Base-by-base conservation (phyloP, 2,113 vertebrate genomes). In the Saccopteryx leptura region DNA sequence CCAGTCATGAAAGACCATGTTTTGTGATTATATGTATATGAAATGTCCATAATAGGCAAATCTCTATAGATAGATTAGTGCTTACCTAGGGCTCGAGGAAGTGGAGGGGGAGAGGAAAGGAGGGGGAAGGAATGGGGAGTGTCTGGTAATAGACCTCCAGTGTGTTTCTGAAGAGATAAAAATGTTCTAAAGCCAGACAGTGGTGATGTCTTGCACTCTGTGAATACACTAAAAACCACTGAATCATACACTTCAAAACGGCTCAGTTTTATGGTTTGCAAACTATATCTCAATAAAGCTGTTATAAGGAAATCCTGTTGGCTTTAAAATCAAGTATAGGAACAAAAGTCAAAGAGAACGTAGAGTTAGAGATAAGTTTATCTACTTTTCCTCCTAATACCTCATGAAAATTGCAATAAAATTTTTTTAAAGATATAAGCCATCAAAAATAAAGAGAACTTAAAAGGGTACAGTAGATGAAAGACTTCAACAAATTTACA, bases 261-360 rank as follows among this genome's bases (percentile, higher is more conserved):
- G 28, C 33, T 78, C 68, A 69, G 13, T 60, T 92, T 93, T 68
- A 91, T 33, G 19, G 48, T 65, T 14, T 65, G 17, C 87, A 82
- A 88, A 33, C 61, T 86, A 18, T 24, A 84, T 33, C 56, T 92
- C 68, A 79, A 69, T 60, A 84, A 90, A 90, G 17, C 17, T 58
- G 2, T 54, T 68, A 60, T 48, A 68, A n/a, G 23, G 50, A 81
- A 93, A 69, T 78, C 88, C 71, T 85, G 5, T 24, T 65, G 63
- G 9, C 63, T 96, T 94, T 63, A 94, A 82, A 97, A 52, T 61
- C 46, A 78, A 75, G 26, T 23, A 63, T 66, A 60, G 8, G 18
- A 52, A 39, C 46, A 23, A 72, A 93, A 78, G 85, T 52, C n/a
- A 85, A 58, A 75, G 19, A 91, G 54, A 86, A 8, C 24, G 87